A percentile compares a stretch with the other conserved stretches of the same genome.
Evolutionary conservation across 2,797 vertebrate species (phyloP).

Genomic region (Lycodopsis pacificus): DNA sequence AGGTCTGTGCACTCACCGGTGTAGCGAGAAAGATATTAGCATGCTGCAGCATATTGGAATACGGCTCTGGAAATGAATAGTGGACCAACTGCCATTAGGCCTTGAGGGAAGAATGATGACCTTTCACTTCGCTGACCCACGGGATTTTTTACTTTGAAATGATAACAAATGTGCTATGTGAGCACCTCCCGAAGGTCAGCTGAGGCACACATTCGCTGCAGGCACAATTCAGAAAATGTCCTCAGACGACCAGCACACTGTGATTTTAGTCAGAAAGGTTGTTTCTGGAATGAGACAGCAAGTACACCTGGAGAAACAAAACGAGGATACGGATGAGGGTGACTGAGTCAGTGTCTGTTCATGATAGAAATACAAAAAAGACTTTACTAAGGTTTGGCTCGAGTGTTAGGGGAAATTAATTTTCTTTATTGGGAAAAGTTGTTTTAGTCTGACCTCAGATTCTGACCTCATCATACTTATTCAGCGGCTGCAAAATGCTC

Average conservation of each 20-base stretch:
- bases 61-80: constrained; percentile 39
- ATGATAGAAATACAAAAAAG: constrained; percentile 9
- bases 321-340: constrained; percentile 3
- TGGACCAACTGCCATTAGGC: constrained; percentile 49
- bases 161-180: constrained; percentile 46
- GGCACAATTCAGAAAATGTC: constrained; percentile 49
- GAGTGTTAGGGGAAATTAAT: neutral
- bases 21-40: constrained; percentile 50
- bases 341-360: constrained; percentile 5
- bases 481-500: neutral
- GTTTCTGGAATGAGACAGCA: constrained; percentile 21
- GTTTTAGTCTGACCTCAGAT: constrained; percentile 7
- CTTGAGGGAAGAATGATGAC: constrained; percentile 48
- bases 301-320: constrained; percentile 15
- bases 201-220: constrained; percentile 32
- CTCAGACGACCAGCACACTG: constrained; percentile 30
- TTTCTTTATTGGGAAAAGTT: neutral
- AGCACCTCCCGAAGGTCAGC: constrained; percentile 67
- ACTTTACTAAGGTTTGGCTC: neutral
- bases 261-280: constrained; percentile 36
- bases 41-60: constrained; percentile 48
- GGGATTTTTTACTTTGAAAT: constrained; percentile 57
- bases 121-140: constrained; percentile 63
- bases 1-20: constrained; percentile 32
- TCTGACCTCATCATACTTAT: constrained; percentile 4